Evolutionary conservation across 2,888 invertebrate species (phyloP).

Genomic region (Nomada ferruginata): DNA sequence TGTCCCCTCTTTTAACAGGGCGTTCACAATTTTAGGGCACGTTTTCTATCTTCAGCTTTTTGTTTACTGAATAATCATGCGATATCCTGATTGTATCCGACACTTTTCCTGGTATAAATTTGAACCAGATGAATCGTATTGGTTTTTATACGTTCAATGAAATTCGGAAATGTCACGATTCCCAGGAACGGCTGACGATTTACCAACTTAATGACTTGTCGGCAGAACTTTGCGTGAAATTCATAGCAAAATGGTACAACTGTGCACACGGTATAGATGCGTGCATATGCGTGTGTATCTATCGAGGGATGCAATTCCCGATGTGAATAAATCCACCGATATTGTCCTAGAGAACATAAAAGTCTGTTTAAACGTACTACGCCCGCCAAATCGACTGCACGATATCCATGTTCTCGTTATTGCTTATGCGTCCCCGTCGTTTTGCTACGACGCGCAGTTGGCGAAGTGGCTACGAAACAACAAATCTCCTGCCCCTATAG

Average conservation of each 20-base stretch:
- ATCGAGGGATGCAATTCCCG: constrained; percentile 49
- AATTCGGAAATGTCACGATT: no score
- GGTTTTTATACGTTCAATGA: no score
- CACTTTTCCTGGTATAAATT: no score
- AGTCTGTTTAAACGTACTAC: constrained; percentile 54
- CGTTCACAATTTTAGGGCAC: no score
- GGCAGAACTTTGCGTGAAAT: neutral
- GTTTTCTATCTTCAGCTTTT: no score
- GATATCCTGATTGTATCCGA: no score
- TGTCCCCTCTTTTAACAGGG: no score
- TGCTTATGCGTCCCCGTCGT: constrained; percentile 41
- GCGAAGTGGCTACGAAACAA: constrained; percentile 23
- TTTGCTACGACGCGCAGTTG: neutral
- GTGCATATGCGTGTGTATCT: constrained; percentile 42
- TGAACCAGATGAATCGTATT: no score
- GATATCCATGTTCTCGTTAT: constrained; percentile 47
- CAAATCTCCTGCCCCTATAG: constrained; percentile 26
- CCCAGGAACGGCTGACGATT: neutral
- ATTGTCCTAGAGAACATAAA: constrained; percentile 54
- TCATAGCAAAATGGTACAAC: neutral
- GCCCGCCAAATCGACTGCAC: constrained; percentile 56
- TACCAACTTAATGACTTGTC: neutral
- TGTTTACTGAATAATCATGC: no score
- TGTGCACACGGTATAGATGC: neutral
- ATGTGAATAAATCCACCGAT: constrained; percentile 54